phyloP scores from a whole-genome alignment of 35 echinoderm and acorn worm species.

The Hemicentrotus pulcherrimus region DNA sequence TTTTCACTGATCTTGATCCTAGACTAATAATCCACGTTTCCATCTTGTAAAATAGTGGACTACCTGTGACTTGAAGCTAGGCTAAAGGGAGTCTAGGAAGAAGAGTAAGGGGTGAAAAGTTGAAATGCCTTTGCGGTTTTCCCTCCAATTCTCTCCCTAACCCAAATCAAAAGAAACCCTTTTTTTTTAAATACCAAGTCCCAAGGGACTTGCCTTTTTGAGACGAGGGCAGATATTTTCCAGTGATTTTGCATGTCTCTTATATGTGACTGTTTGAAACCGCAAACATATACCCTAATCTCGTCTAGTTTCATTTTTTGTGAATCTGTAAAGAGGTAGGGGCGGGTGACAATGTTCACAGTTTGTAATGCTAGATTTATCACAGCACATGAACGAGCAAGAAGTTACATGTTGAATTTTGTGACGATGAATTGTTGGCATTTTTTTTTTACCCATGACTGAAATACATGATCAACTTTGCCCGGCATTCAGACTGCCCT shows the following conservation, averaged over 20 bases:
- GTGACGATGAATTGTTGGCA: no score
- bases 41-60: no score
- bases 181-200: background rate
- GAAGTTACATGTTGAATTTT: background rate
- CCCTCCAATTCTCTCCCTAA: slow-evolving; percentile 12
- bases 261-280: background rate
- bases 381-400: background rate
- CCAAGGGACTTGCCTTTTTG: background rate
- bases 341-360: background rate
- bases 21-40: no score
- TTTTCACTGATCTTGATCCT: no score
- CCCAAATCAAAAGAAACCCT: background rate
- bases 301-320: background rate
- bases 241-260: background rate
- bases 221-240: slow-evolving; percentile 7
- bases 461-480: background rate
- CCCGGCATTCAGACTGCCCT: no score
- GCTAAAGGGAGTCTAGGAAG: background rate
- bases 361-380: background rate
- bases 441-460: background rate
- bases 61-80: background rate
- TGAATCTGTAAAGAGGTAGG: background rate
- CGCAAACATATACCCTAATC: background rate
- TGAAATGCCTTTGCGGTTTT: slow-evolving; percentile 39
- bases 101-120: slow-evolving; percentile 7